Conservation (phyloP, 1,140 invertebrate species). For the Caenorhabditis inopinata region DNA sequence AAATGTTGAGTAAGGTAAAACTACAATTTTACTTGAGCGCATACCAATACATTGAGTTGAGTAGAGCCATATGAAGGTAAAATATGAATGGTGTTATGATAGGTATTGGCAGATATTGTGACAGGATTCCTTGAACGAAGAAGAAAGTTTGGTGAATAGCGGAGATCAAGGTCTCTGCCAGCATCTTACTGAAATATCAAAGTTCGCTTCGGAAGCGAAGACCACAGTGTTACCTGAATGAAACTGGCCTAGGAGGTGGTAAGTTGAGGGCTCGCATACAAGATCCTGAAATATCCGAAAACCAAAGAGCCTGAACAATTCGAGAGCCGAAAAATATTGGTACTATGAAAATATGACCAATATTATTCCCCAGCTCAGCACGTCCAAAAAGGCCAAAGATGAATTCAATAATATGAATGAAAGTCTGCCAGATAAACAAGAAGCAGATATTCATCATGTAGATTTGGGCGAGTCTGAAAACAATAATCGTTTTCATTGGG, state of each 20-base stretch:
- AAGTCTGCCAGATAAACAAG: constrained; percentile 36
- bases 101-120: constrained; percentile 54
- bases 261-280: constrained; percentile 26
- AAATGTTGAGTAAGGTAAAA: not conserved
- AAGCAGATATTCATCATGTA: constrained; percentile 50
- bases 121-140: constrained; percentile 51
- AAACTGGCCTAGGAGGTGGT: not conserved
- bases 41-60: constrained; percentile 57
- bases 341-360: constrained; percentile 48
- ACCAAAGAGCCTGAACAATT: constrained; percentile 54
- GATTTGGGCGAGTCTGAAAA: constrained; percentile 49
- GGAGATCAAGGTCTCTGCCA: constrained; percentile 58
- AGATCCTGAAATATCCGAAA: constrained; percentile 56
- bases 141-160: constrained; percentile 58
- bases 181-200: constrained; percentile 49
- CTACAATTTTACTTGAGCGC: too few relatives aligned
- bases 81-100: constrained; percentile 41
- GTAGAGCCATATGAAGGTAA: constrained; percentile 57
- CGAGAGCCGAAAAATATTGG: constrained; percentile 56
- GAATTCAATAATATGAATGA: constrained; percentile 16
- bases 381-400: not conserved
- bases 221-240: not conserved
- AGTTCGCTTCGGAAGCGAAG: not conserved
- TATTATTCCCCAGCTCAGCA: not conserved
- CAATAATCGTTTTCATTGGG: not conserved